Percentiles rank a stretch among this genome's conserved stretches.
Evolutionary conservation across 2,888 invertebrate species (phyloP).

Genomic region (Apodemia duryi): DNA sequence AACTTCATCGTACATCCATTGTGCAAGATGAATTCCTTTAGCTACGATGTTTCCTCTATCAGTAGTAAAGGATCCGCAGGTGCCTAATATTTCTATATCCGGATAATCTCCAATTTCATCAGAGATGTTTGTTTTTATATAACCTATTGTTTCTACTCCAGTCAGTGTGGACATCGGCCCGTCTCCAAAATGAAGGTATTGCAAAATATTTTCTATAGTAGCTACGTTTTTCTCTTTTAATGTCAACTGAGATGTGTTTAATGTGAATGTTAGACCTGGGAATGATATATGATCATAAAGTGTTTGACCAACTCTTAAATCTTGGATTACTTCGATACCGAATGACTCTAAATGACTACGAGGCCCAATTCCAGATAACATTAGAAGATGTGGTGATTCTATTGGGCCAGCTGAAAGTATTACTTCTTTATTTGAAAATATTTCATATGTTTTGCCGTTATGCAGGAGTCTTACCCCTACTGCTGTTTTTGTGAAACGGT

Average conservation of each 20-base stretch:
- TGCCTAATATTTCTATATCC: slow-evolving; percentile 82
- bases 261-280: slow-evolving; percentile 73
- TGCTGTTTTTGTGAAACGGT: slow-evolving; percentile 70
- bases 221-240: slow-evolving; percentile 47
- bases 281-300: slow-evolving; percentile 84
- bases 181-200: slow-evolving; percentile 60
- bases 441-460: slow-evolving; percentile 63
- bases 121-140: slow-evolving; percentile 79
- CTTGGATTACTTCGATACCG: slow-evolving; percentile 79
- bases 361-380: slow-evolving; percentile 84
- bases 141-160: slow-evolving; percentile 79
- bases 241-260: slow-evolving; percentile 63
- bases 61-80: slow-evolving; percentile 76
- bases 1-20: slow-evolving; percentile 61
- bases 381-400: slow-evolving; percentile 87
- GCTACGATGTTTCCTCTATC: slow-evolving; percentile 71
- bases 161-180: slow-evolving; percentile 77
- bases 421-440: slow-evolving; percentile 73
- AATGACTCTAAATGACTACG: slow-evolving; percentile 76
- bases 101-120: slow-evolving; percentile 76
- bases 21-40: slow-evolving; percentile 56
- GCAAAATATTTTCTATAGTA: slow-evolving; percentile 49
- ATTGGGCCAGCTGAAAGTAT: slow-evolving; percentile 86
- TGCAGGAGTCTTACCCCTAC: slow-evolving; percentile 56
- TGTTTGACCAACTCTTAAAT: slow-evolving; percentile 83